Percentiles rank a stretch among this genome's conserved stretches.
Evolutionary conservation across 1,140 invertebrate genomes (phyloP).

Genomic region (Capitella teleta): DNA sequence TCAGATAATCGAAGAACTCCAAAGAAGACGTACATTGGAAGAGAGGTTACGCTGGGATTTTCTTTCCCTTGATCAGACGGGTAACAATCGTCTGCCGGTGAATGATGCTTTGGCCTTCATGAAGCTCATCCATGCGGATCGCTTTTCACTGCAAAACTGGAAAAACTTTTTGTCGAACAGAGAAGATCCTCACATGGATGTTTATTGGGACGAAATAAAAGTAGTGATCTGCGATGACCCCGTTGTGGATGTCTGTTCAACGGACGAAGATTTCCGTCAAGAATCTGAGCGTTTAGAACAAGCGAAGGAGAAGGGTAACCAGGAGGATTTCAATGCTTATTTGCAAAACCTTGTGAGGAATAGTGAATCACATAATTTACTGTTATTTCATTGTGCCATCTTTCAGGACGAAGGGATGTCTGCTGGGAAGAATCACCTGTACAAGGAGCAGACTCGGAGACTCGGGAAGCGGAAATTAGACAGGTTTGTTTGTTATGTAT

Average conservation of each 20-base stretch:
- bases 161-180: constrained; percentile 22
- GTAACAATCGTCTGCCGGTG: constrained; percentile 21
- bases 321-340: constrained; percentile 12
- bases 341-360: constrained; percentile 14
- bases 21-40: constrained; percentile 21
- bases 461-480: no score
- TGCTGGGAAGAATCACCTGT: no score
- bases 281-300: constrained; percentile 18
- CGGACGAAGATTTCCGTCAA: constrained; percentile 19
- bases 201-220: constrained; percentile 31
- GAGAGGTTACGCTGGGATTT: constrained; percentile 32
- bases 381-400: neutral
- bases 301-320: constrained; percentile 10
- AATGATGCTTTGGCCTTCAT: constrained; percentile 26
- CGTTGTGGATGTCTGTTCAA: constrained; percentile 15
- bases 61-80: constrained; percentile 23
- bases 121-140: constrained; percentile 28
- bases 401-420: neutral
- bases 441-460: no score
- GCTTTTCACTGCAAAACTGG: constrained; percentile 30
- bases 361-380: neutral
- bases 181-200: constrained; percentile 14
- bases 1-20: constrained; percentile 18
- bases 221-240: constrained; percentile 24
- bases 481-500: neutral